Evolutionary conservation across 2,888 invertebrate species (phyloP).

Genomic region (Thera britannica): DNA sequence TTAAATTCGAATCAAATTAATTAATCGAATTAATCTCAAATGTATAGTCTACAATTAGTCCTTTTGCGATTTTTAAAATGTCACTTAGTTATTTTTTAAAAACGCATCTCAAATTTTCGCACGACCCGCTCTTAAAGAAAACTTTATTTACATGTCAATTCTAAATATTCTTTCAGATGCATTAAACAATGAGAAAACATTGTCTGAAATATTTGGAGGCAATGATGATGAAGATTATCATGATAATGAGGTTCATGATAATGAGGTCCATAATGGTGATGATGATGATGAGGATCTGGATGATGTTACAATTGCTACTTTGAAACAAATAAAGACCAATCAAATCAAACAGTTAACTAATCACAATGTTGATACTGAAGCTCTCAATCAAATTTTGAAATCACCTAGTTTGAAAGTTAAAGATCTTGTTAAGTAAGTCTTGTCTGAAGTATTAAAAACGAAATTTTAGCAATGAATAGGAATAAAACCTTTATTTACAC

Average conservation of each 20-base stretch:
- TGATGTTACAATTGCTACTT: slow-evolving; percentile 66
- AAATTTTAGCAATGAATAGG: not conserved
- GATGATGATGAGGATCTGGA: slow-evolving; percentile 61
- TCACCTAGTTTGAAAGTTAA: slow-evolving; percentile 67
- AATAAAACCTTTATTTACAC: too few relatives aligned
- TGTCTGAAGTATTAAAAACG: not conserved
- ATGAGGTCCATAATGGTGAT: slow-evolving; percentile 44
- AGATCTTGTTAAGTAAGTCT: slow-evolving; percentile 64
- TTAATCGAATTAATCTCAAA: too few relatives aligned
- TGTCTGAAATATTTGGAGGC: slow-evolving; percentile 50
- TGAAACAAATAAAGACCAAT: slow-evolving; percentile 64
- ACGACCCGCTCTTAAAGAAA: not conserved
- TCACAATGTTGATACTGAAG: slow-evolving; percentile 55
- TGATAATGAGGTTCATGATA: not conserved
- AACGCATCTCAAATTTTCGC: not conserved
- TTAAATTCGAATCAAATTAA: too few relatives aligned
- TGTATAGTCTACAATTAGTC: too few relatives aligned
- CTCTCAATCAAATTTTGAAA: slow-evolving; percentile 63
- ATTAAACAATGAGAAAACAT: slow-evolving; percentile 55
- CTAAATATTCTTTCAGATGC: slow-evolving; percentile 51
- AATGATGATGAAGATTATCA: slow-evolving; percentile 42
- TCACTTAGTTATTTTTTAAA: too few relatives aligned
- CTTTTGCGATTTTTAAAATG: too few relatives aligned
- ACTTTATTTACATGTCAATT: slow-evolving; percentile 13
- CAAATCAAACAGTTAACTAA: slow-evolving; percentile 56